Evolutionary conservation across 2,113 vertebrate genomes (phyloP), one percentile per base, ranked within the genome.

Genomic region (Pluvialis apricaria): DNA sequence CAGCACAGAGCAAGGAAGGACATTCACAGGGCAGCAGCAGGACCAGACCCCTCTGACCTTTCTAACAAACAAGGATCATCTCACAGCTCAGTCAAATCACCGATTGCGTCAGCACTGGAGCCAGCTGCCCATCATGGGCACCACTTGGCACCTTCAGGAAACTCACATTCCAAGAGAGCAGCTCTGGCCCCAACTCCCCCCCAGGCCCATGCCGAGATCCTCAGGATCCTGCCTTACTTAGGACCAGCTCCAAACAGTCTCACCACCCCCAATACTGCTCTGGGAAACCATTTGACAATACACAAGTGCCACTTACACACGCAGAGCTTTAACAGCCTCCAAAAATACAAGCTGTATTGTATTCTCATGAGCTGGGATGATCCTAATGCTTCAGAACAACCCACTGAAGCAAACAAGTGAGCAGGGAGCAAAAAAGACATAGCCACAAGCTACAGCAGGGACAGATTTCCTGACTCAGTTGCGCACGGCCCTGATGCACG

Each of bases 381-480:
- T 92, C 82, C 76, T 81, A 95, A 93, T 1, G 1, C 86, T 92
- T 86, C 11, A 4, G n/a, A 93, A 80, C 90, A 95, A 91, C 52
- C 19, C 88, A 72, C 28, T 86, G 83, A 93, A 86, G 76, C 95
- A 95, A 70, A 91, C 65, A 92, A 84, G 82, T 54, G 75, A 92
- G 73, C 80, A 93, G 66, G 47, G 76, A 88, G 64, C 76, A 93
- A 86, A 83, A 85, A 79, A 82, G 65, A 44, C 10, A 86, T 2
- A 66, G 80, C 90, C 80, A 94, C 58, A 86, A 90, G 80, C 85
- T 88, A 88, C 7, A 75, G n/a, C 79, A 81, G 72, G 42, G 65
- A 86, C 17, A 58, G 82, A 79, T 52, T 73, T 77, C 72, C 72
- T 64, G 47, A 85, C 49, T 38, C 0, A 2, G 62, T 21, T 72